A percentile compares a stretch with the other conserved stretches of the same genome.
Evolutionary conservation across 2,797 vertebrate genomes (phyloP).

Genomic region (Ceryle rudis): DNA sequence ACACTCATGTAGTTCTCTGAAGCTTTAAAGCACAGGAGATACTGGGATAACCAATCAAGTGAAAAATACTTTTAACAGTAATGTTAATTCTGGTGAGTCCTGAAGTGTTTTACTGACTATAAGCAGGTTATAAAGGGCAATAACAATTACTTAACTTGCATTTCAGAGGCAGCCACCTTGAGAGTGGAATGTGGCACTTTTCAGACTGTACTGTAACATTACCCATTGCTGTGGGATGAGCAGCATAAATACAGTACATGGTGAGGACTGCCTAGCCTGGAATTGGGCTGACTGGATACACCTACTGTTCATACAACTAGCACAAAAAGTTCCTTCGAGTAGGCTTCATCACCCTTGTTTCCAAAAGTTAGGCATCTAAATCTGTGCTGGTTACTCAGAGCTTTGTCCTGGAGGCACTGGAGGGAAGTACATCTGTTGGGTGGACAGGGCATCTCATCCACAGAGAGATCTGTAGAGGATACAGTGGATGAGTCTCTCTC

Average conservation of each 20-base stretch:
- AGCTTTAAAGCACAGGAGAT: neutral
- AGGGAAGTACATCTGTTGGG: neutral
- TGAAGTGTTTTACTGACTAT: neutral
- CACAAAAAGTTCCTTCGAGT: neutral
- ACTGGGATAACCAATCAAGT: slow-evolving; percentile 25
- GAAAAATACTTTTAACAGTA: slow-evolving; percentile 13
- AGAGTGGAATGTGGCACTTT: neutral
- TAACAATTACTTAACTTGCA: neutral
- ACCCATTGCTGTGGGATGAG: neutral
- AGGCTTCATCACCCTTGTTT: neutral
- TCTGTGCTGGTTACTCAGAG: neutral
- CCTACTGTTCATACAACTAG: neutral
- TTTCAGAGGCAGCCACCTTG: slow-evolving; percentile 7
- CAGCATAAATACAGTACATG: neutral
- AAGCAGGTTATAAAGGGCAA: neutral
- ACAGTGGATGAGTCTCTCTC: accelerated
- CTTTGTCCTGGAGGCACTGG: neutral
- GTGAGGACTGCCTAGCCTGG: neutral
- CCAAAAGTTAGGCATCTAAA: neutral
- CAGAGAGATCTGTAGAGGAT: neutral
- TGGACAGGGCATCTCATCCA: neutral
- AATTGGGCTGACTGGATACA: neutral
- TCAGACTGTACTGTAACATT: neutral
- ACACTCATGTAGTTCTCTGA: neutral
- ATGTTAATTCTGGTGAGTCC: neutral